Conservation (phyloP, 1,140 invertebrate genomes). For the Dreissena rostriformis region DNA sequence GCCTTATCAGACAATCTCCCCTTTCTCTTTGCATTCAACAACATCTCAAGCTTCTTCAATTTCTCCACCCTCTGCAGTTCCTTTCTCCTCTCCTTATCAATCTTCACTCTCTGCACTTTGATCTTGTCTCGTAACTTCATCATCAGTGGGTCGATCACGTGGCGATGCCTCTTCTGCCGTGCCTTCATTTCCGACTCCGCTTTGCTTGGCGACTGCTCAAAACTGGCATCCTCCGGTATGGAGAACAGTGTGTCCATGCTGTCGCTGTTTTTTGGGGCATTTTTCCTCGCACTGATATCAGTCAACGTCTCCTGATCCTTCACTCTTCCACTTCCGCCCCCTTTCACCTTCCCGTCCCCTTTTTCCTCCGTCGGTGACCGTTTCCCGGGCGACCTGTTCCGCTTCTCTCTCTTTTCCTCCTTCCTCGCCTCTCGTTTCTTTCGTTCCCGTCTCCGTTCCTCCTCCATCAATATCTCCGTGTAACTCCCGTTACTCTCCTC, state of each 20-base stretch:
- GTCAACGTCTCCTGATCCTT: slow-evolving; percentile 32
- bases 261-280: slow-evolving; percentile 45
- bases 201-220: slow-evolving; percentile 60
- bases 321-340: slow-evolving; percentile 18
- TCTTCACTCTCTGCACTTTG: slow-evolving; percentile 65
- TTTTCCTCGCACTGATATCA: slow-evolving; percentile 35
- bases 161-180: slow-evolving; percentile 69
- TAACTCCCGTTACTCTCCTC: slow-evolving; percentile 69
- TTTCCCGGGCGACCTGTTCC: slow-evolving; percentile 22
- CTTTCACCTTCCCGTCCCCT: not conserved
- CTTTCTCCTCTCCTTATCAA: slow-evolving; percentile 67
- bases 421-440: slow-evolving; percentile 48
- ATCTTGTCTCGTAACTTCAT: slow-evolving; percentile 72
- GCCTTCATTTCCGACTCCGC: slow-evolving; percentile 77
- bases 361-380: slow-evolving; percentile 25
- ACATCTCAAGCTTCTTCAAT: slow-evolving; percentile 73
- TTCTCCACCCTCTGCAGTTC: slow-evolving; percentile 73
- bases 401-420: slow-evolving; percentile 51
- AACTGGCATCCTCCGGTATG: slow-evolving; percentile 61
- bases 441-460: slow-evolving; percentile 58
- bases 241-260: slow-evolving; percentile 64
- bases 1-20: slow-evolving; percentile 69
- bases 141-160: slow-evolving; percentile 80
- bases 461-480: slow-evolving; percentile 52
- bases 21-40: slow-evolving; percentile 69